Base-by-base conservation (phyloP, 2,113 vertebrate genomes). In the Notothenia coriiceps region DNA sequence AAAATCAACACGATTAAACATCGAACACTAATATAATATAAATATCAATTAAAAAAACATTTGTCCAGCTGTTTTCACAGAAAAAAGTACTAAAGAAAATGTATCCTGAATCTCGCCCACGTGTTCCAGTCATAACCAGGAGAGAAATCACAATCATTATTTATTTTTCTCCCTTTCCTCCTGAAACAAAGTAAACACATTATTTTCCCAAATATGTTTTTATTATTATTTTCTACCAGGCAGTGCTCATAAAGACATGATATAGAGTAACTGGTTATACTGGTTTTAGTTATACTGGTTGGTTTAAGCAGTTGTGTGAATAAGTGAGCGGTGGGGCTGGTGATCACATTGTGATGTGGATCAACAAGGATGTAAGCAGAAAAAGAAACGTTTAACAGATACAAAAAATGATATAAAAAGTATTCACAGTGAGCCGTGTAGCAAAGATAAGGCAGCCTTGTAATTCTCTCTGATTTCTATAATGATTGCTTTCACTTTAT, bases 231-330 rank as follows among this genome's bases (percentile, higher is more conserved):
- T 55, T 44, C 0, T 3, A 51, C 51, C 57, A 57, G 51, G 47
- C 70, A 25, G 46, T 2, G 0, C 14, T 74, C 18, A 61, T 49
- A 80, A 59, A 71, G 12, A 50, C 17, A 47, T 54, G 25, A 20
- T 69, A 9, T 35, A 71, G 35, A 40, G 35, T 6, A 40, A 73
- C 40, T 74, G 67, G 63, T 80, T 51, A 70, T 13, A 83, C 6
- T 68, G 68, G 59, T 51, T 77, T 25, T 61, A 75, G 49, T 70
- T 66, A 63, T 0, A 44, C 35, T 56, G 61, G 78, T 74, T 59
- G 59, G 59, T 79, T 2, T 17, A 63, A 40, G 20, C 11, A 46
- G 52, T 43, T 12, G 29, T 29, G 18, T 65, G 20, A 60, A 11
- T 3, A 2, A 62, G 35, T 33, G 11, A 72, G 72, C 64, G 35